Evolutionary conservation across 2,113 vertebrate genomes (phyloP), one percentile per base, ranked within the genome.

Genomic region (Rhinolophus sinicus): DNA sequence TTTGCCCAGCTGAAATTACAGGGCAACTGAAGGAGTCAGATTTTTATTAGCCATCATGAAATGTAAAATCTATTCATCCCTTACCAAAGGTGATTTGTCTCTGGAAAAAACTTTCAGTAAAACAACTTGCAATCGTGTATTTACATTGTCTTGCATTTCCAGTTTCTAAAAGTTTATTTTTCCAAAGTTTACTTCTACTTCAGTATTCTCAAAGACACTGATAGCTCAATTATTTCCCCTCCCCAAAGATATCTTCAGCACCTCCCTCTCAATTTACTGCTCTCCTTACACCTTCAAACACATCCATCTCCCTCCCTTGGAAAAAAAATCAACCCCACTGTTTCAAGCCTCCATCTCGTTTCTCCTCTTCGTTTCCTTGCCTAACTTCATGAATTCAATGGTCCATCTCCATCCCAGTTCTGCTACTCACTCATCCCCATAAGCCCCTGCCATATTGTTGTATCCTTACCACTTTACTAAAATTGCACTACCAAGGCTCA

Each of bases 321-420:
- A 94, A 92, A 82, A 82, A 69, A 73, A 76, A 69, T 33, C 72
- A 81, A 86, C 28, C 6, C n/a, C 30, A 85, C 30, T 81, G 16
- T 67, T 89, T 96, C 69, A 86, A 75, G 70, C 11, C 83, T 75
- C 28, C 44, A 80, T 75, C 35, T n/a, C 62, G 62, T 86, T 92
- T 96, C 62, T 82, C 75, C 40, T 80, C 26, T 78, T 86, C 56
- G 40, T 81, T 44, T 73, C 65, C 84, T 7, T 54, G 28, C 60
- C 72, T 85, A 91, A 86, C 83, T 92, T 94, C 62, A 64, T 89
- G 24, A 95, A 65, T 6, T 87, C 35, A 94, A 89, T 90, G 56
- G 21, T 83, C 35, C 50, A 78, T 18, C 52, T 60, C 72, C 60
- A 72, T 9, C 40, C 47, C 78, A 88, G 95, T 94, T 44, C 87